These are phyloP conservation scores for Athalia cordata DNA, from an alignment of 2,888 invertebrate genomes.

Conservation along the genomic window DNA sequence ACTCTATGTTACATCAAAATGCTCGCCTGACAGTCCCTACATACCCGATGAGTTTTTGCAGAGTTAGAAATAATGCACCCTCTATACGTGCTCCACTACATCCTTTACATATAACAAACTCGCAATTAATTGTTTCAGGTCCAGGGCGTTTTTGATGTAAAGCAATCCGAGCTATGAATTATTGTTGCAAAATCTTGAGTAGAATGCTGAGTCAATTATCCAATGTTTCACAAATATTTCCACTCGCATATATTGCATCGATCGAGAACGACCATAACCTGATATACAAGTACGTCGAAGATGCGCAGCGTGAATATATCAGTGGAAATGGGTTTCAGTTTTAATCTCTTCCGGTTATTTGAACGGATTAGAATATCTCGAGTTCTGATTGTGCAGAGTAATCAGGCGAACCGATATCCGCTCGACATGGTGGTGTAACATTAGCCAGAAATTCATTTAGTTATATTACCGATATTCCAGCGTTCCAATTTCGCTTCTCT, in stretches of 20 bases:
- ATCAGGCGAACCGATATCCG: not conserved
- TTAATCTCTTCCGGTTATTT: not conserved
- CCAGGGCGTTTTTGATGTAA: no score
- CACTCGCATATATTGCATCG: not conserved
- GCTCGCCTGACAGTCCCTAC: no score
- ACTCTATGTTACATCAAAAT: no score
- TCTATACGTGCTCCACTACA: no score
- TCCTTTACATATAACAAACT: no score
- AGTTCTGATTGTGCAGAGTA: not conserved
- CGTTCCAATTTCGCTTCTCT: not conserved
- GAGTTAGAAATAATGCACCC: no score
- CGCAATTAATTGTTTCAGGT: no score
- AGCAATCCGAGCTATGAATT: no score
- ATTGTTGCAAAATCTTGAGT: no score
- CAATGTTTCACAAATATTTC: not conserved
- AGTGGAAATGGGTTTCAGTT: not conserved
- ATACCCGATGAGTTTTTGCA: no score
- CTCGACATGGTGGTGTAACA: not conserved
- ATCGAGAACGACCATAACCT: not conserved
- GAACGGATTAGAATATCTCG: not conserved
- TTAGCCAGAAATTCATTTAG: not conserved
- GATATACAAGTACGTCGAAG: not conserved
- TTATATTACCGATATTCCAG: not conserved
- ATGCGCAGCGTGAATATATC: not conserved
- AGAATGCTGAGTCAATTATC: no score